Conservation (phyloP, 2,797 vertebrate genomes). For the Psittacula echo region DNA sequence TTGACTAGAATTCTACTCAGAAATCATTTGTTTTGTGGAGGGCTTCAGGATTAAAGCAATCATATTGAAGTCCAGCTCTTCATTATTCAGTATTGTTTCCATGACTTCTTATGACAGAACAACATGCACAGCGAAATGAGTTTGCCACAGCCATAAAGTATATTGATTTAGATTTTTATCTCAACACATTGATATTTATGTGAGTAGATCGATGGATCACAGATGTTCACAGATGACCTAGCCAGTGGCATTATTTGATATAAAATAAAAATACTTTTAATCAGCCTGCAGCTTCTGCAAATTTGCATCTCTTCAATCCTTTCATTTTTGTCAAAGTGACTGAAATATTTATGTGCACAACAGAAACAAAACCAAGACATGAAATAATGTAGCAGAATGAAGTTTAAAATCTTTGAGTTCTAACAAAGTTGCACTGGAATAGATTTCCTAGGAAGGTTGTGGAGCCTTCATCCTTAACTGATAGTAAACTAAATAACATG, state of each 20-base stretch:
- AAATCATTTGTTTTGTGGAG: not conserved
- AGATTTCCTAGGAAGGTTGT: not conserved
- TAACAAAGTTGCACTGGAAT: not conserved
- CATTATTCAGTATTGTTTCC: not conserved
- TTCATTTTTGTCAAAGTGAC: not conserved
- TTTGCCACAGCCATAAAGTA: conserved; percentile 16
- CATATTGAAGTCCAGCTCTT: not conserved
- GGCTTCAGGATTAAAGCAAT: not conserved
- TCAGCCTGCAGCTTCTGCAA: not conserved
- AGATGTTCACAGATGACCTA: conserved; percentile 39
- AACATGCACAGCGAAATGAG: not conserved
- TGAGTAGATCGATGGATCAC: conserved; percentile 18
- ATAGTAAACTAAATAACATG: not conserved
- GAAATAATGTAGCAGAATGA: not conserved
- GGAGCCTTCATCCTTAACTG: not conserved
- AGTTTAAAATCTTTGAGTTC: not conserved
- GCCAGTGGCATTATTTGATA: conserved; percentile 8
- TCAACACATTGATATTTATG: conserved; percentile 34
- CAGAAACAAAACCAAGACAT: not conserved
- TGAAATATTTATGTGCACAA: not conserved
- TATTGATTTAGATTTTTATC: conserved; percentile 40
- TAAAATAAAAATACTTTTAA: conserved; percentile 14
- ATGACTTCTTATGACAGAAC: not conserved
- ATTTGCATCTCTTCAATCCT: not conserved
- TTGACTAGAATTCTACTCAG: not conserved